These are phyloP conservation scores for Pentamera pediparva DNA, from an alignment of 53 echinoderm and acorn worm genomes.

Conservation along the genomic window DNA sequence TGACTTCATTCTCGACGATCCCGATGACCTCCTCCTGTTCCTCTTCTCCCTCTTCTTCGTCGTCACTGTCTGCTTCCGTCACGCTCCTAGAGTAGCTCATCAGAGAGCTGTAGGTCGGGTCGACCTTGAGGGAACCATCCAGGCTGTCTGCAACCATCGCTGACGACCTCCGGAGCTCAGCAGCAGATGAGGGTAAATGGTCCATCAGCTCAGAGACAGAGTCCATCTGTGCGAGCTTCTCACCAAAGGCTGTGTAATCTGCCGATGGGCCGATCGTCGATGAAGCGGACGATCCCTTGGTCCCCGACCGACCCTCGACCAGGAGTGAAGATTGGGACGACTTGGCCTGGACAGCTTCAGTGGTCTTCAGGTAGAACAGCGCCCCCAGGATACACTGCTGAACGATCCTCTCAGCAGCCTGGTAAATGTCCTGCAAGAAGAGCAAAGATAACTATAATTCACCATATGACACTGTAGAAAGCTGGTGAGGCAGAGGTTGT, in stretches of 20 bases:
- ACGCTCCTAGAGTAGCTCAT: neutral
- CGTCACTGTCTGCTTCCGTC: neutral
- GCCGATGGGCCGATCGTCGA: neutral
- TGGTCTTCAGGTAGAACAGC: conserved; percentile 13
- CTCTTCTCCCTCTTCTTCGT: conserved; percentile 35
- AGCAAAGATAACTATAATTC: no score
- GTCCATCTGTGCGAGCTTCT: neutral
- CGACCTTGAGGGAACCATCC: neutral
- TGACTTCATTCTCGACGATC: conserved; percentile 72
- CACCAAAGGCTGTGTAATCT: neutral
- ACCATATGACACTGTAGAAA: no score
- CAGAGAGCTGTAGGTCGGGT: neutral
- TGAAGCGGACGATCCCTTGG: neutral
- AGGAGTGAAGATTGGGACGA: conserved; percentile 7
- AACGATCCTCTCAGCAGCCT: conserved; percentile 2
- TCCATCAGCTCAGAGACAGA: neutral
- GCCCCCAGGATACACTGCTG: neutral
- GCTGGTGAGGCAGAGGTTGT: no score
- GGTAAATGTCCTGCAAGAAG: neutral
- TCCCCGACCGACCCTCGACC: conserved; percentile 8
- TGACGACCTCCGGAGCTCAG: neutral
- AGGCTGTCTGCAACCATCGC: neutral
- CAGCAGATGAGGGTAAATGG: conserved; percentile 4
- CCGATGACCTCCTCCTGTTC: conserved; percentile 58
- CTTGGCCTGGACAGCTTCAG: neutral